phyloP scores from a whole-genome alignment of 2,888 invertebrate genomes.

The Anarsia innoxiella region DNA sequence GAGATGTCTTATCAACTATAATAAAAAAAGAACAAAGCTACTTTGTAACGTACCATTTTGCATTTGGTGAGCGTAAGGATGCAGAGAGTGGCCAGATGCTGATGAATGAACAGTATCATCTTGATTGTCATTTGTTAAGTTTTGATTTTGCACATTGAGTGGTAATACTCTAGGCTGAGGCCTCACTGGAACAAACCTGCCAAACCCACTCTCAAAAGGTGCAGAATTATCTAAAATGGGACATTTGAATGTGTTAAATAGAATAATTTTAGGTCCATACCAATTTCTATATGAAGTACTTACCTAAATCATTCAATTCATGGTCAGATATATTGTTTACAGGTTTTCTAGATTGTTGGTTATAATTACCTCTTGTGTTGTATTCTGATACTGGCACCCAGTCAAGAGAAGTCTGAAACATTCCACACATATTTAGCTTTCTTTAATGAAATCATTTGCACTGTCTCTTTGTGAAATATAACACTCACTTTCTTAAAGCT shows the following conservation, averaged over 20 bases:
- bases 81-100: conserved; percentile 52
- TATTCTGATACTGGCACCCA: conserved; percentile 73
- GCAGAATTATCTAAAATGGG: conserved; percentile 62
- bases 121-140: conserved; percentile 47
- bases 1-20: too few relatives aligned
- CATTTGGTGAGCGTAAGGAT: conserved; percentile 65
- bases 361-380: conserved; percentile 62
- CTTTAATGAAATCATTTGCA: too few relatives aligned
- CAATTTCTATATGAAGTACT: conserved; percentile 22
- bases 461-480: too few relatives aligned
- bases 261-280: too few relatives aligned
- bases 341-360: conserved; percentile 59
- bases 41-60: conserved; percentile 71
- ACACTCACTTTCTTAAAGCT: conserved; percentile 57
- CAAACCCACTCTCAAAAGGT: conserved; percentile 65
- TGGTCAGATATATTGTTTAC: conserved; percentile 67
- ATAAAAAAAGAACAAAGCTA: too few relatives aligned
- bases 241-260: too few relatives aligned
- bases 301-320: conserved; percentile 67
- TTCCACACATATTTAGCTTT: too few relatives aligned
- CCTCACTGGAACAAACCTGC: conserved; percentile 69
- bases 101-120: conserved; percentile 54
- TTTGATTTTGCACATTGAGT: conserved; percentile 59
- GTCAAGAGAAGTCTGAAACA: conserved; percentile 69
- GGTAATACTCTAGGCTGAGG: conserved; percentile 66